phyloP scores from a whole-genome alignment of 1,140 invertebrate species.

The Brachionus calyciflorus region DNA sequence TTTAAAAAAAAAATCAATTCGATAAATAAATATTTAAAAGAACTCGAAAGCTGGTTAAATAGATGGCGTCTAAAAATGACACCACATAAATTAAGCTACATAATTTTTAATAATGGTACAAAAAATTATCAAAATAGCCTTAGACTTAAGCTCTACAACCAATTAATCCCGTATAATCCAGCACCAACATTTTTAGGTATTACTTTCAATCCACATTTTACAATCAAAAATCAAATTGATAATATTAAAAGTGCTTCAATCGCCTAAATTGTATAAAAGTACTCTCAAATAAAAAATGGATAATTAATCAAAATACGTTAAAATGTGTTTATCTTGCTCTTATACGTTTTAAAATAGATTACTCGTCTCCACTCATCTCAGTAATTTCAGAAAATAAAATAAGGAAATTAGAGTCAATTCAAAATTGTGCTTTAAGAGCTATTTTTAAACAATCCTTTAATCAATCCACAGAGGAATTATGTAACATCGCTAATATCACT shows the following conservation, averaged over 20 bases:
- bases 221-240: neutral
- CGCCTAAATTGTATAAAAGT: neutral
- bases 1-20: too few relatives aligned
- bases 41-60: too few relatives aligned
- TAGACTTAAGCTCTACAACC: too few relatives aligned
- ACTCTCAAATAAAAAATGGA: neutral
- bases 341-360: neutral
- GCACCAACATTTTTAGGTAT: neutral
- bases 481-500: too few relatives aligned
- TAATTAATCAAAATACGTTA: neutral
- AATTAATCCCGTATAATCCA: too few relatives aligned
- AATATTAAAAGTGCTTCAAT: neutral
- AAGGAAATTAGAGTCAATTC: neutral
- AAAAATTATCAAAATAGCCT: too few relatives aligned
- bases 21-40: too few relatives aligned
- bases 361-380: neutral
- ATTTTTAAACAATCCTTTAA: neutral
- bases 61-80: too few relatives aligned
- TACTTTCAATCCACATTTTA: neutral
- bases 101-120: too few relatives aligned
- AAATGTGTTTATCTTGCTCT: neutral
- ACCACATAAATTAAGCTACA: too few relatives aligned
- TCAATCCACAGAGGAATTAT: too few relatives aligned
- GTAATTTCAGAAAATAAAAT: neutral
- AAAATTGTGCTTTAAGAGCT: neutral